phyloP scores from a whole-genome alignment of 2,797 vertebrate genomes.

The Sparidentex hasta region DNA sequence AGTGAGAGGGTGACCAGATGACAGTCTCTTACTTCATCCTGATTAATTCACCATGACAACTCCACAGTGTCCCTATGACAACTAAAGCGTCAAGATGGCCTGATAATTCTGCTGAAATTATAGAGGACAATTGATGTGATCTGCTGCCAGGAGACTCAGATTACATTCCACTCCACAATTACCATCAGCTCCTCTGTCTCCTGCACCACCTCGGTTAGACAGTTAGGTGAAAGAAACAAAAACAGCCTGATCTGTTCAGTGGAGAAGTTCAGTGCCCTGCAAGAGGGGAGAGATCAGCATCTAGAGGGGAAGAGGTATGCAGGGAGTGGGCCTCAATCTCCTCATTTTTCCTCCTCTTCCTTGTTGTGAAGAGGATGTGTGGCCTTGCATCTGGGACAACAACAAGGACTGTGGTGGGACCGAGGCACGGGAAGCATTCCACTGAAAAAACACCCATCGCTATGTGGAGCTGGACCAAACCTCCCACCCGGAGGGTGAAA shows the following conservation, averaged over 20 bases:
- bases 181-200: slow-evolving; percentile 7
- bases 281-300: slow-evolving; percentile 59
- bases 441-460: slow-evolving; percentile 84
- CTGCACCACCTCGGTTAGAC: neutral
- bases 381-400: slow-evolving; percentile 81
- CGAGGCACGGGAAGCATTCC: slow-evolving; percentile 92
- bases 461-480: slow-evolving; percentile 88
- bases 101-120: slow-evolving; percentile 24
- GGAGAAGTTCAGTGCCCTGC: slow-evolving; percentile 16
- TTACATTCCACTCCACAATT: slow-evolving; percentile 14
- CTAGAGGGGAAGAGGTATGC: slow-evolving; percentile 83
- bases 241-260: slow-evolving; percentile 1
- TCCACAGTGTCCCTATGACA: slow-evolving; percentile 12
- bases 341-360: slow-evolving; percentile 75
- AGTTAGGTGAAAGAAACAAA: neutral
- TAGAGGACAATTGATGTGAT: slow-evolving; percentile 3
- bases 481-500: slow-evolving; percentile 79
- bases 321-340: slow-evolving; percentile 85
- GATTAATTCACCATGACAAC: slow-evolving; percentile 33
- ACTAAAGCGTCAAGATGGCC: neutral
- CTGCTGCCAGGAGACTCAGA: neutral
- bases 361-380: slow-evolving; percentile 69
- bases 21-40: slow-evolving; percentile 3
- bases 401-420: slow-evolving; percentile 89
- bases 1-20: slow-evolving; percentile 5